Evolutionary conservation across 2,888 invertebrate genomes (phyloP).

Genomic region (Hyppa rectilinea): DNA sequence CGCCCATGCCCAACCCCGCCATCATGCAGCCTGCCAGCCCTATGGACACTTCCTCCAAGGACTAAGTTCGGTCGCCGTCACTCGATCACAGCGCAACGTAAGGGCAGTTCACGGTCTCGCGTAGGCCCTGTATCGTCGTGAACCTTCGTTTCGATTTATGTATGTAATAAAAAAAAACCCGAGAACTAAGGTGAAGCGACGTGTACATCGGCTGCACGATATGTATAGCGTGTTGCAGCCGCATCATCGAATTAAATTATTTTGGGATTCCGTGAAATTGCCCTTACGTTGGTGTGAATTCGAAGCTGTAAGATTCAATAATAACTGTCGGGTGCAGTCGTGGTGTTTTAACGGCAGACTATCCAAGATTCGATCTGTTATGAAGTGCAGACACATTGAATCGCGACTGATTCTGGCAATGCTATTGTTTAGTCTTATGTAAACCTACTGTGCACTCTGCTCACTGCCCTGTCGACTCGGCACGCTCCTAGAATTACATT

Average conservation of each 20-base stretch:
- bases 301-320: conserved; percentile 49
- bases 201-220: conserved; percentile 23
- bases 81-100: conserved; percentile 25
- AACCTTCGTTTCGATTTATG: conserved; percentile 26
- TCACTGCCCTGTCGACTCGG: conserved; percentile 76
- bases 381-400: conserved; percentile 25
- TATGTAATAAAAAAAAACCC: conserved; percentile 41
- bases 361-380: conserved; percentile 25
- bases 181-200: conserved; percentile 19
- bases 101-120: conserved; percentile 18
- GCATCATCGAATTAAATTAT: conserved; percentile 39
- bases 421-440: conserved; percentile 67
- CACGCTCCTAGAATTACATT: conserved; percentile 66
- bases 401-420: conserved; percentile 32
- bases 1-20: conserved; percentile 55
- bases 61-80: conserved; percentile 77
- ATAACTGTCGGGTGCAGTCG: conserved; percentile 51
- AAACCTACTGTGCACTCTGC: conserved; percentile 68
- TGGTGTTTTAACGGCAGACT: conserved; percentile 48
- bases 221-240: conserved; percentile 40
- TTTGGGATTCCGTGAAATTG: conserved; percentile 29
- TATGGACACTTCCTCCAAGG: conserved; percentile 93
- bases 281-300: conserved; percentile 46
- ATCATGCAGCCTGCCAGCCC: conserved; percentile 93
- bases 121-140: conserved; percentile 17